A percentile compares a stretch with the other conserved stretches of the same genome.
These are phyloP conservation scores for Caenorhabditis inopinata DNA, from an alignment of 1,140 invertebrate genomes.

Conservation along the genomic window DNA sequence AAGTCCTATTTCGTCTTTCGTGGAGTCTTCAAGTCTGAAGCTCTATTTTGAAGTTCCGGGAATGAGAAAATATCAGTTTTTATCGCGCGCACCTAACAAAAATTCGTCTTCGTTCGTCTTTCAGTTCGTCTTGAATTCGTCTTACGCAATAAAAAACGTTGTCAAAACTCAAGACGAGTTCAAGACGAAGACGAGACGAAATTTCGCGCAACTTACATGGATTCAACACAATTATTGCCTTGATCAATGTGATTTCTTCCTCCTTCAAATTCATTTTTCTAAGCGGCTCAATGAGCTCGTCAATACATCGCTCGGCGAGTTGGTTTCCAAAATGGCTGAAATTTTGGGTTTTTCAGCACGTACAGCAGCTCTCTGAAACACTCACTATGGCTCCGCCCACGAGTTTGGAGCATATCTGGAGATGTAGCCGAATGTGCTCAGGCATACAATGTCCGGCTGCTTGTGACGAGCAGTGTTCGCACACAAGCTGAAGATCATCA, in stretches of 20 bases:
- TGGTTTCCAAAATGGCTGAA: constrained; percentile 63
- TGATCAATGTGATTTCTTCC: constrained; percentile 64
- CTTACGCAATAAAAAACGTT: too few species aligned
- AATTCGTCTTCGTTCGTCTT: too few species aligned
- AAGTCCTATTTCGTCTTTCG: too few species aligned
- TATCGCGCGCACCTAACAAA: too few species aligned
- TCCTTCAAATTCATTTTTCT: constrained; percentile 64
- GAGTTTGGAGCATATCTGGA: constrained; percentile 34
- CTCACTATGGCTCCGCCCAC: constrained; percentile 49
- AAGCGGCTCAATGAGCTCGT: constrained; percentile 62
- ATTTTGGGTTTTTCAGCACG: too few species aligned
- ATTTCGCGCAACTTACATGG: constrained; percentile 54
- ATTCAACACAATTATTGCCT: constrained; percentile 63
- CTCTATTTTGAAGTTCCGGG: too few species aligned
- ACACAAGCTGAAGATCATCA: constrained; percentile 48
- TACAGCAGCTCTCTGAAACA: too few species aligned
- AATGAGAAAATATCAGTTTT: too few species aligned
- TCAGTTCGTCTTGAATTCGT: too few species aligned
- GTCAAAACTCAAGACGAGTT: too few species aligned
- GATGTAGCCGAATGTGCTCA: constrained; percentile 52
- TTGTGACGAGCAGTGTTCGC: constrained; percentile 44
- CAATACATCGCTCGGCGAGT: constrained; percentile 61
- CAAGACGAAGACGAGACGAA: too few species aligned
- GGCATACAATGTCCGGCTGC: constrained; percentile 43
- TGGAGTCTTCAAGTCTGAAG: too few species aligned